Evolutionary conservation across 2,888 invertebrate genomes (phyloP), one percentile per base, ranked within the genome.

Genomic region (Boloria euphrosyne): DNA sequence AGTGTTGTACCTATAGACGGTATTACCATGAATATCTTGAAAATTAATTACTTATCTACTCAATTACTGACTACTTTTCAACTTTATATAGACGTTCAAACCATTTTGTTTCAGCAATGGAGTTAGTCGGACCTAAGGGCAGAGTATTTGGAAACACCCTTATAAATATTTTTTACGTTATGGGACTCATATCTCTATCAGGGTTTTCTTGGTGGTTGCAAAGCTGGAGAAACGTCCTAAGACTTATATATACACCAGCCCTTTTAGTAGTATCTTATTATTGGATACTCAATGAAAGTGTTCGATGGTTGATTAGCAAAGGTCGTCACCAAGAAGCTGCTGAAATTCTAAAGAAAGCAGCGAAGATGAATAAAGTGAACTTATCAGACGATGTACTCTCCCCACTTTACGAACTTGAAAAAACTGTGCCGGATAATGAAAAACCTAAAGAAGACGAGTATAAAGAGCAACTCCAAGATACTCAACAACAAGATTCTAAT

Each of bases 261-360:
- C 80, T 95, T 14, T 80, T 96, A 0, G 93, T 96, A 22, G 81
- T 97, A 47, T 88, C 93, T 0, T 95, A 96, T 75, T 92, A 95
- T 46, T 95, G 95, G 94, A 80, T 95, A 4, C 81, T 96, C 13
- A 95, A 96, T 4, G 96, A 96, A 83, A 96, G 96, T 54, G 92
- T 95, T 4, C 90, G 97, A 74, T 97, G 97, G 97, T 87, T 97
- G 4, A 79, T 96, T 13, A 95, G 95, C 61, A 95, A 95, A 80
- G 94, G 94, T 4, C 91, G 94, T 66, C 90, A 93, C 54, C 92
- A 94, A 0, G 94, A 95, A 77, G 96, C 96, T 0, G 90, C 94
- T 61, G 81, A 78, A 6, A 94, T 95, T 14, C 81, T 96, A 2
- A 91, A 89, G n/a, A 94, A 92, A 78, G 94, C 96, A 31, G 95